phyloP scores from a whole-genome alignment of 1,140 invertebrate genomes.

The Solenopsis fugax region DNA sequence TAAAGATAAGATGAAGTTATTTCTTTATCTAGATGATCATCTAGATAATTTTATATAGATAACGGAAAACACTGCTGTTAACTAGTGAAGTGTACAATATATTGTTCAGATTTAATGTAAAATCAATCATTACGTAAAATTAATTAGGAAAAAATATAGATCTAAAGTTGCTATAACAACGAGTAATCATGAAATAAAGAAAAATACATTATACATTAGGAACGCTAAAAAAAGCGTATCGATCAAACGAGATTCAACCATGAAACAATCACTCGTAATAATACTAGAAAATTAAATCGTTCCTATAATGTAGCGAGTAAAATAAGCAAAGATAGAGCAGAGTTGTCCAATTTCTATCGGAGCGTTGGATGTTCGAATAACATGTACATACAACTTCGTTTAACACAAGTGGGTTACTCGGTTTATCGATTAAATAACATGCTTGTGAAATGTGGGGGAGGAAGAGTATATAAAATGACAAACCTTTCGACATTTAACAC shows the following conservation, averaged over 20 bases:
- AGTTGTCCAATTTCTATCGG: not conserved
- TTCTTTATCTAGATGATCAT: no score
- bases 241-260: conserved; percentile 29
- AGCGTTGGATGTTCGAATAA: not conserved
- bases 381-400: not conserved
- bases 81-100: not conserved
- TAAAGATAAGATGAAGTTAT: no score
- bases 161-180: not conserved
- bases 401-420: conserved; percentile 3
- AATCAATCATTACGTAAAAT: not conserved
- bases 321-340: not conserved
- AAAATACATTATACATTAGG: no score
- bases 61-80: no score
- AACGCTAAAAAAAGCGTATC: conserved; percentile 4
- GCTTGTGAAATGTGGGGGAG: not conserved
- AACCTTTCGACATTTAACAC: conserved; percentile 26
- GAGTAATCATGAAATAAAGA: not conserved
- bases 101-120: not conserved
- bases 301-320: not conserved
- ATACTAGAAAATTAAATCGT: not conserved
- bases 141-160: not conserved
- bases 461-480: not conserved
- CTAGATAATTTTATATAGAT: no score
- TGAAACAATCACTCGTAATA: not conserved
- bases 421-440: conserved; percentile 6